Evolutionary conservation across 2,888 invertebrate genomes (phyloP).

Genomic region (Pachydiplax longipennis): DNA sequence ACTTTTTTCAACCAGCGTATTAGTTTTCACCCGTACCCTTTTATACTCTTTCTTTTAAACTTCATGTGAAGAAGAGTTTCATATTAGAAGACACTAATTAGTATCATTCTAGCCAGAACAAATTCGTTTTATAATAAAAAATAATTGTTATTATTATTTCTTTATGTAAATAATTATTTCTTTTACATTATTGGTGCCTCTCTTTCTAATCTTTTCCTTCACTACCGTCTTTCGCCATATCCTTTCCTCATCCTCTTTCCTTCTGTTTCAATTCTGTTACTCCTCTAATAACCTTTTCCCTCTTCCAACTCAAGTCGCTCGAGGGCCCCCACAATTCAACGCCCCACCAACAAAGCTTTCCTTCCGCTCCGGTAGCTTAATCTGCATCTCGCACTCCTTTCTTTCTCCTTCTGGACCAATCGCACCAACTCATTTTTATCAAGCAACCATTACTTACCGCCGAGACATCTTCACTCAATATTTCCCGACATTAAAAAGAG

Average conservation of each 20-base stretch:
- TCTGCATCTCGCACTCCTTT: not conserved
- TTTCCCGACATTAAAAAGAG: no score
- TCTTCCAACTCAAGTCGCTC: not conserved
- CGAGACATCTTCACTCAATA: no score
- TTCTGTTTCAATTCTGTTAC: not conserved
- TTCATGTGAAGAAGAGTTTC: no score
- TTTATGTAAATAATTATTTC: not conserved
- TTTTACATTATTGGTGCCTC: not conserved
- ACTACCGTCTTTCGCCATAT: no score
- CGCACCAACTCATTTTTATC: not conserved
- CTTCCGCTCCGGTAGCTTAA: not conserved
- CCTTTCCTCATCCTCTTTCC: not conserved
- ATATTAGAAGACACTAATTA: no score
- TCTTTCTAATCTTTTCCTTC: not conserved
- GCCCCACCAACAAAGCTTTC: not conserved
- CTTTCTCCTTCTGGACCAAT: not conserved
- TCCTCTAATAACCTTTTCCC: not conserved
- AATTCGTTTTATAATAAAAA: no score
- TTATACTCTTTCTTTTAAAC: no score
- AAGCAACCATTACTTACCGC: no score
- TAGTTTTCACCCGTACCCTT: no score
- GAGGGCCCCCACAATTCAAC: not conserved
- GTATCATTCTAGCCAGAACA: no score
- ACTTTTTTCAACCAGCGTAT: no score
- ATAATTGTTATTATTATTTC: no score